Evolutionary conservation across 2,888 invertebrate species (phyloP), one percentile per base, ranked within the genome.

Genomic region (Lottia gigantea): DNA sequence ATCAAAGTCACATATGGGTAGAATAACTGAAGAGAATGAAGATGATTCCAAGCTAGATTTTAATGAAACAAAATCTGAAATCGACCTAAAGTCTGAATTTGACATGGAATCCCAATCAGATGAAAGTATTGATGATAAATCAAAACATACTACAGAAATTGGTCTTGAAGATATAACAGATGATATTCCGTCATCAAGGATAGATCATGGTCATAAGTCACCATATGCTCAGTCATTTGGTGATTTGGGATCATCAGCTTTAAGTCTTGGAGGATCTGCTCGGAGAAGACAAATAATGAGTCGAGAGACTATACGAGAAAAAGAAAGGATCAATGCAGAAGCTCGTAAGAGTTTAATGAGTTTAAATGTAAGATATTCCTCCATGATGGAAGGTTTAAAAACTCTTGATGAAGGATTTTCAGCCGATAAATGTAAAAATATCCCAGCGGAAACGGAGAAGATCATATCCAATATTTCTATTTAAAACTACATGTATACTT

Each of bases 271-370:
- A 23, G 23, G 23, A 31, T 11, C 71, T 26, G 26, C 55, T 23
- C 62, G 46, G 31, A 46, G 64, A 68, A 15, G 69, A 47, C 14
- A 46, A 46, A 23, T 80, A 67, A 76, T 80, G 67, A 82, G 82
- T 66, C 72, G 80, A 26, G 83, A 83, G 62, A 78, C 81, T 26
- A 73, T 79, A 8, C 67, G 72, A 25, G 84, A 84, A 72, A 73
- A 82, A 25, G 81, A 82, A 55, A 82, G 79, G 63, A 76, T 83
- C 0, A 78, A 80, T 64, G 75, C 77, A 64, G 80, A 80, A 67
- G 81, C 82, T 15, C 71, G 75, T 46, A 76, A 80, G 46, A 79
- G 79, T 15, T 84, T 78, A 71, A 71, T 74, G 19, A 81, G 78
- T 23, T 75, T 84, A 68, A 78, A 82, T 73, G 62, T 66, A 12